Conservation (phyloP, 64 coral and sea anemone genomes). For the Porites lutea region DNA sequence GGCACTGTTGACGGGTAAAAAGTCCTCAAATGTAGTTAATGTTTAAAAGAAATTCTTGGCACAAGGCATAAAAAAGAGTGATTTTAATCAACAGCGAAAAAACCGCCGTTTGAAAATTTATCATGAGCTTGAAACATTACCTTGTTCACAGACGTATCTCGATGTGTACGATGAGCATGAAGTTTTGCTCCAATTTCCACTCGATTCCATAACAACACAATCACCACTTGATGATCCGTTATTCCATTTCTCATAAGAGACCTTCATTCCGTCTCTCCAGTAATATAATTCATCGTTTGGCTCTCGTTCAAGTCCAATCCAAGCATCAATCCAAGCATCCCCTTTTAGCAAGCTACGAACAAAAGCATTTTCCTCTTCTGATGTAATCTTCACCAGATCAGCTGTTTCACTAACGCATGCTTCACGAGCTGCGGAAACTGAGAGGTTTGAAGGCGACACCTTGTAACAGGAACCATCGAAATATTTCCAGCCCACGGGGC, state of each 20-base stretch:
- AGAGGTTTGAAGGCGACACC: neutral
- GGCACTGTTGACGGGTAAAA: too few species aligned
- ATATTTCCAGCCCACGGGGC: neutral
- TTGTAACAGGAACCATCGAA: conserved; percentile 45
- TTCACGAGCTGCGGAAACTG: neutral
- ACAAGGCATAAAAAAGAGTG: too few species aligned
- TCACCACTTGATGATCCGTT: neutral
- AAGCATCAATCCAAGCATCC: too few species aligned
- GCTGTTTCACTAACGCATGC: neutral
- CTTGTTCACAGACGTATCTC: conserved; percentile 44
- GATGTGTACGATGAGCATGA: neutral
- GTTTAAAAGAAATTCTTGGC: too few species aligned
- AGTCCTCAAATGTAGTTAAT: too few species aligned
- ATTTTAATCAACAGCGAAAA: too few species aligned
- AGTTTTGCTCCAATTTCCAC: neutral
- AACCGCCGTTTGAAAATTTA: too few species aligned
- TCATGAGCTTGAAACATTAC: neutral
- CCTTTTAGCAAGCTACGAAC: neutral
- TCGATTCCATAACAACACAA: conserved; percentile 23
- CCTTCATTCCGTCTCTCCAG: neutral
- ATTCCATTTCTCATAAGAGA: neutral
- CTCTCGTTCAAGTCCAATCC: conserved; percentile 25
- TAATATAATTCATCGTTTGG: neutral
- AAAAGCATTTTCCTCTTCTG: conserved; percentile 12
- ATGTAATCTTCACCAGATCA: conserved; percentile 46